Evolutionary conservation across 2,888 invertebrate genomes (phyloP), one percentile per base, ranked within the genome.

Genomic region (Drosophila histrio): DNA sequence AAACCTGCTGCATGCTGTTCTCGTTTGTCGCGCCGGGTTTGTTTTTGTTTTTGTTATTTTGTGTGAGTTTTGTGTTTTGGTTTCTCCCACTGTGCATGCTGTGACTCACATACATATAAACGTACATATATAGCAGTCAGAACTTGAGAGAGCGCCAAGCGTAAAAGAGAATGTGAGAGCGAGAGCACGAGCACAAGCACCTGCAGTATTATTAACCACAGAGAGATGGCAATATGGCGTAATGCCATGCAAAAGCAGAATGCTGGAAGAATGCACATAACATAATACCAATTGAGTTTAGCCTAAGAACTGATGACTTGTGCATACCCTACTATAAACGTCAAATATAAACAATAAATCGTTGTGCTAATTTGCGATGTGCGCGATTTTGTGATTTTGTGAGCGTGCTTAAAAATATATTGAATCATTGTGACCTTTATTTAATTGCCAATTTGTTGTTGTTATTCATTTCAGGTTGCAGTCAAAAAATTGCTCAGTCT

Each of bases 1-100:
- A 13, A 52, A 59, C 68, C 75, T 75, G 75, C 77, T 77, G 72
- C 60, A 68, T 64, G 59, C 62, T 41, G 58, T 34, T 13, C 24
- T n/a, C 17, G 38, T 46, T 49, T 59, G 28, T 59, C 41, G 30
- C 15, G 67, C 61, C 77, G 77, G 72, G 44, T 69, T 61, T 52
- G 67, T 72, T 67, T 59, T 61, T 39, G 22, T 39, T 34, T 46
- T 56, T 28, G 24, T 26, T 43, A 15, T 17, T 26, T 43, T 22
- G 24, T 36, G 36, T 44, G 43, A 43, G 44, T 26, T 38, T 36
- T 39, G 30, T 72, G 61, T 68, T 68, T 61, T 53, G 57, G 59
- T 65, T 63, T 69, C 43, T 39, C 56, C 22, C 17, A 36, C 32
- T 46, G 50, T 58, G 63, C 49, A 43, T 62, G 46, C 59, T 49